Conservation (phyloP, 2,888 invertebrate genomes). For the Andrena haemorrhoa region DNA sequence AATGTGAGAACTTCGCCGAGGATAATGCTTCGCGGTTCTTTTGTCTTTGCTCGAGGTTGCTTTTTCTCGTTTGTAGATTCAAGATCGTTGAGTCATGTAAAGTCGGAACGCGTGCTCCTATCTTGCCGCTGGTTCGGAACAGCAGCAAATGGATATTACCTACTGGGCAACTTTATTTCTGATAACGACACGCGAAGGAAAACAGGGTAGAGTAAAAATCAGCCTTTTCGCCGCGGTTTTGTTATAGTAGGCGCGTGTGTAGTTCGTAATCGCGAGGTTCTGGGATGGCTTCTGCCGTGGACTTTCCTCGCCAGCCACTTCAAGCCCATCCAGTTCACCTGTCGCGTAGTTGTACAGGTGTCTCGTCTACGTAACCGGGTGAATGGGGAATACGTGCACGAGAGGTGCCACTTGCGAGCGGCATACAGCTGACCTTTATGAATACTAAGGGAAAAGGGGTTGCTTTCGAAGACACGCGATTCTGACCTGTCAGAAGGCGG, state of each 20-base stretch:
- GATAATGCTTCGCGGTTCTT: slow-evolving; percentile 14
- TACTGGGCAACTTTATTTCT: not conserved
- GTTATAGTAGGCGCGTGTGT: too few relatives aligned
- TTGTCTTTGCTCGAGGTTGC: slow-evolving; percentile 1
- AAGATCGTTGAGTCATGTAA: not conserved
- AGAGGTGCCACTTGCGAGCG: slow-evolving; percentile 53
- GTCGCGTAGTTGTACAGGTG: slow-evolving; percentile 69
- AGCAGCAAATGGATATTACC: not conserved
- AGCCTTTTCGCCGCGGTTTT: not conserved
- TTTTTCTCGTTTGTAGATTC: not conserved
- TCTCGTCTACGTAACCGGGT: slow-evolving; percentile 51
- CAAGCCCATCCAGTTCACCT: slow-evolving; percentile 58
- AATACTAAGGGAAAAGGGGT: slow-evolving; percentile 73
- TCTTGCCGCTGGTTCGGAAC: not conserved
- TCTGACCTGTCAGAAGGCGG: slow-evolving; percentile 52
- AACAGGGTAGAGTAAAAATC: not conserved
- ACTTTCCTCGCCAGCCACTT: slow-evolving; percentile 25
- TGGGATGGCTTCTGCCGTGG: slow-evolving; percentile 28
- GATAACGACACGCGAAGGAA: too few relatives aligned
- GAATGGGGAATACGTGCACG: slow-evolving; percentile 58
- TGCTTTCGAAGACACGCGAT: slow-evolving; percentile 75
- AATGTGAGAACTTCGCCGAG: not conserved
- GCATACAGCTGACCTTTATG: slow-evolving; percentile 79
- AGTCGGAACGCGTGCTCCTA: not conserved
- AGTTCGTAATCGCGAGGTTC: slow-evolving; percentile 4